A percentile compares a stretch with the other conserved stretches of the same genome.
Evolutionary conservation across 1,140 invertebrate species (phyloP).

Genomic region (Oncopodura yosiiana): DNA sequence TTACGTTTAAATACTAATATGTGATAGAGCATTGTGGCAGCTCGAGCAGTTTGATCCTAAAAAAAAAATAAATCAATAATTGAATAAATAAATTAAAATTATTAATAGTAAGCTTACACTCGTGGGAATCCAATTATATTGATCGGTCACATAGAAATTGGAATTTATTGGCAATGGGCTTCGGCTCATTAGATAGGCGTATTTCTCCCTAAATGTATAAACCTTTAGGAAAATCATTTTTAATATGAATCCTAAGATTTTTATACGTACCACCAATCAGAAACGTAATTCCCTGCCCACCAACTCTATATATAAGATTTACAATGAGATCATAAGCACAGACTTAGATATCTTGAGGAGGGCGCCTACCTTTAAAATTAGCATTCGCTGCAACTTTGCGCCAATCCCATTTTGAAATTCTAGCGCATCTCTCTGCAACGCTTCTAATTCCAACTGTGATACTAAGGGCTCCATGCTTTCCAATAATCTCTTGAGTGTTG

Average conservation of each 20-base stretch:
- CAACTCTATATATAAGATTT: too few relatives aligned
- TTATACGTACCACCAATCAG: slow-evolving; percentile 47
- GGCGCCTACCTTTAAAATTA: slow-evolving; percentile 44
- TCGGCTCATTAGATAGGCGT: slow-evolving; percentile 40
- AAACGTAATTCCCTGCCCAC: slow-evolving; percentile 46
- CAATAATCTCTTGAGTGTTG: slow-evolving; percentile 41
- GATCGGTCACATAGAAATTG: slow-evolving; percentile 42
- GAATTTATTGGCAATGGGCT: slow-evolving; percentile 40
- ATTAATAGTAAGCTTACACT: too few relatives aligned
- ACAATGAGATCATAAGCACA: too few relatives aligned
- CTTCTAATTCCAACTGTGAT: slow-evolving; percentile 40
- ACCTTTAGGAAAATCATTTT: neutral
- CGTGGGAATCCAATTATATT: slow-evolving; percentile 43
- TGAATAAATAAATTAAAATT: too few relatives aligned
- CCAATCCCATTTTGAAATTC: slow-evolving; percentile 44
- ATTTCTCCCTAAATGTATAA: slow-evolving; percentile 41
- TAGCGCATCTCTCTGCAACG: slow-evolving; percentile 39
- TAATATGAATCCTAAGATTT: neutral
- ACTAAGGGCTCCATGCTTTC: slow-evolving; percentile 44
- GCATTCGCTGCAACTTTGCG: slow-evolving; percentile 42
- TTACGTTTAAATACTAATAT: slow-evolving; percentile 42
- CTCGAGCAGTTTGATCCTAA: slow-evolving; percentile 39
- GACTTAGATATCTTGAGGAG: too few relatives aligned
- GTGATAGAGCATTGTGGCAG: slow-evolving; percentile 41
- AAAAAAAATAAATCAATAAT: too few relatives aligned